phyloP scores from a whole-genome alignment of 2,888 invertebrate genomes.

The Athetis lepigone region DNA sequence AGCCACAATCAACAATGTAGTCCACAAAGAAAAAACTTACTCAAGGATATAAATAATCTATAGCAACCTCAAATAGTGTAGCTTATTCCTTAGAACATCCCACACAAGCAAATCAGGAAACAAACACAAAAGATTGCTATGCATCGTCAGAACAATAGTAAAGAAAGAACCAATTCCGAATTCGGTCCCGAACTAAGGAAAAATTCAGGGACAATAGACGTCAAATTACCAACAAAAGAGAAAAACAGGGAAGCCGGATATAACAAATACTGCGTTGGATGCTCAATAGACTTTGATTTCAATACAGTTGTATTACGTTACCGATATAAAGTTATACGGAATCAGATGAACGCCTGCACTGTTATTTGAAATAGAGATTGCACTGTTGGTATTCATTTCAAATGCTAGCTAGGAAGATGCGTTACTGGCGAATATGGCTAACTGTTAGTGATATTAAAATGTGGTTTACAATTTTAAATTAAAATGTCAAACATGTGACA shows the following conservation, averaged over 20 bases:
- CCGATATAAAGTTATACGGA: background rate
- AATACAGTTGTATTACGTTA: constrained; percentile 37
- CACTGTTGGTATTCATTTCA: constrained; percentile 9
- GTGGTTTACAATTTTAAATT: too few relatives aligned
- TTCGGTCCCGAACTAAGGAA: background rate
- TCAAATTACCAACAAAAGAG: constrained; percentile 22
- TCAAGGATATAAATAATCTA: too few relatives aligned
- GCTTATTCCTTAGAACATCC: too few relatives aligned
- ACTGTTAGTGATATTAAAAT: background rate
- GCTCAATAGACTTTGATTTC: constrained; percentile 30
- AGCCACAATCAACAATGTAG: too few relatives aligned
- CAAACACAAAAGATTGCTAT: background rate
- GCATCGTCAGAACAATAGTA: background rate
- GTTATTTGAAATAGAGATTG: constrained; percentile 24
- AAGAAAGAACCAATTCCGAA: background rate
- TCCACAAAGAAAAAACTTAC: too few relatives aligned
- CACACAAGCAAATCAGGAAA: too few relatives aligned
- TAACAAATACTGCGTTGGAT: constrained; percentile 11
- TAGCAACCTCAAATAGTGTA: too few relatives aligned
- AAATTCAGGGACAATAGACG: constrained; percentile 9
- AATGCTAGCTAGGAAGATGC: background rate
- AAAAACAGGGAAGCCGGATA: constrained; percentile 1
- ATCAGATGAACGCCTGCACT: constrained; percentile 28
- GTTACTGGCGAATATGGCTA: background rate
- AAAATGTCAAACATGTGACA: too few relatives aligned